Evolutionary conservation across 1,140 invertebrate genomes (phyloP), one percentile per base, ranked within the genome.

Genomic region (Pseudomyrmex cubaensis): DNA sequence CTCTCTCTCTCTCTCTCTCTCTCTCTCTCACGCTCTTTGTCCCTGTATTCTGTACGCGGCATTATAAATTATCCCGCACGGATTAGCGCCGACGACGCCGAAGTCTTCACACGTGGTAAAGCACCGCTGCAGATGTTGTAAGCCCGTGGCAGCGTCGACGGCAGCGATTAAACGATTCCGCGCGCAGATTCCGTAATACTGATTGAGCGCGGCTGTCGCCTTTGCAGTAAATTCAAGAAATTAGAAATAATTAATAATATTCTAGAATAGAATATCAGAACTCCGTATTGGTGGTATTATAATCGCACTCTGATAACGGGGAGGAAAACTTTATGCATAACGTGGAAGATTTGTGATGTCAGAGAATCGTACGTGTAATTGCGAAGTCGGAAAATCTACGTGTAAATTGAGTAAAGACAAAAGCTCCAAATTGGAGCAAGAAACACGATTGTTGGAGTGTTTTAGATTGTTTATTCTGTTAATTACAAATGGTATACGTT

Each of bases 11-110:
- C 12, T 25, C 2, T 57, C 13, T 25, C 7, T 9, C 35, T 66
- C 62, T 15, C 61, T 5, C 0, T 3, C 0, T 12, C 20, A 20
- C 20, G 64, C 20, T 70, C 54, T 78, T 78, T 78, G 50, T 56
- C 3, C n/a, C 35, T 17, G 35, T n/a, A 13, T 22, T 15, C 57
- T 22, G 20, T 17, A 5, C 62, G 48, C 52, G 20, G 63, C 12
- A 69, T 59, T 62, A 46, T 66, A 77, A 66, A 77, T 77, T 56
- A 63, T 56, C 52, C 54, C 35, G 63, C 20, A 8, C 44, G 46
- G 12, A 54, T 69, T 25, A 25, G 61, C 64, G 44, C 35, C 63
- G 22, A 64, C 48, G 7, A 4, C 17, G 69, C 4, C 59, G 22
- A 63, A 64, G 59, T 64, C 48, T 20, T 66, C 35, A 44, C 20